These are phyloP conservation scores for Hypocryptadius cinnamomeus DNA, from an alignment of 2,113 vertebrate species.

Conservation along the genomic window DNA sequence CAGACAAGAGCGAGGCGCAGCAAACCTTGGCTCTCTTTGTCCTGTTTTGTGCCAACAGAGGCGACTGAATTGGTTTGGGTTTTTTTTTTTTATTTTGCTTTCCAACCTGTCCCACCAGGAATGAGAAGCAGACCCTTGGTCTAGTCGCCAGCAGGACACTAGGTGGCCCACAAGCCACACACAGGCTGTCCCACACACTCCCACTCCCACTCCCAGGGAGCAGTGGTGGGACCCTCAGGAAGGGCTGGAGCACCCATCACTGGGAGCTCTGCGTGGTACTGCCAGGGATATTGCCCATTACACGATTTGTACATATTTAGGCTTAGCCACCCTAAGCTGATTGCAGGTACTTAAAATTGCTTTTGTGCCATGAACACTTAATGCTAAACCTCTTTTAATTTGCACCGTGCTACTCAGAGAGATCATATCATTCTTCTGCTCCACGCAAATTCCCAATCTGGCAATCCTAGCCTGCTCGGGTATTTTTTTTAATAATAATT, in stretches of 20 bases:
- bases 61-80: rapidly evolving
- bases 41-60: neutral
- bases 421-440: slow-evolving; percentile 69
- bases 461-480: slow-evolving; percentile 25
- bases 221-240: neutral
- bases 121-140: rapidly evolving
- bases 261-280: slow-evolving; percentile 67
- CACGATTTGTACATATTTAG: slow-evolving; percentile 82
- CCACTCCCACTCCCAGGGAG: neutral
- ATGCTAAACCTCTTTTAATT: slow-evolving; percentile 83
- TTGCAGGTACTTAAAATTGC: slow-evolving; percentile 84
- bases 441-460: slow-evolving; percentile 67
- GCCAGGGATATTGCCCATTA: slow-evolving; percentile 76
- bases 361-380: slow-evolving; percentile 79
- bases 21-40: neutral
- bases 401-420: slow-evolving; percentile 78
- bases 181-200: neutral
- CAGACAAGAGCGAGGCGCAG: neutral
- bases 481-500: slow-evolving; percentile 46
- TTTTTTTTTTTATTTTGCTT: neutral
- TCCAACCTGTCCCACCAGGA: neutral
- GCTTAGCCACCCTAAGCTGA: slow-evolving; percentile 82
- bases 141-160: neutral
- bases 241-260: neutral
- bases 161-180: slow-evolving; percentile 36